Evolutionary conservation across 2,888 invertebrate genomes (phyloP), one percentile per base, ranked within the genome.

Genomic region (Oscheius myriophilus): DNA sequence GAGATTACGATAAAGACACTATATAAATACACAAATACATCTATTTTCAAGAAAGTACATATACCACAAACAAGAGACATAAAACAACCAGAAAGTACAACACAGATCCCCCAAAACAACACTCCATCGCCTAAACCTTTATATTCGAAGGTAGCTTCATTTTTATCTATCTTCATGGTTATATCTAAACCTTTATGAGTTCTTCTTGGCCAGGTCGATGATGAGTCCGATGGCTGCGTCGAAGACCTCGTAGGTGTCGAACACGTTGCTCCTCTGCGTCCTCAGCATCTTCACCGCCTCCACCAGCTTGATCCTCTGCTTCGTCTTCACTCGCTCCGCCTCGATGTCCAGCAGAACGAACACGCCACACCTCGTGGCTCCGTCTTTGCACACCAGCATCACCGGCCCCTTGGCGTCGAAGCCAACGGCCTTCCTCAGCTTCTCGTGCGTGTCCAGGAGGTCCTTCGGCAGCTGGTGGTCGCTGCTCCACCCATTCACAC

Each of bases 351-450:
- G 26, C 11, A 72, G 57, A 3, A 67, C 58, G 14, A 70, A 70
- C 14, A 70, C 21, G 4, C 72, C 75, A 25, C 65, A 41, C 46
- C 71, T 70, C 2, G 66, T 16, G 7, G 70, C 75, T 23, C 75
- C 75, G 59, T 72, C 72, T 46, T 69, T 72, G 63, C 75, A 75
- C n/a, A 61, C 39, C 18, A 72, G 53, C 18, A 75, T 65, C 9
- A 69, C 7, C 16, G 72, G 70, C 2, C 58, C 55, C 33, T 72
- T 75, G 9, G 23, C 21, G 9, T 62, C 61, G 43, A 54, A 63
- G 51, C 67, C 72, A 25, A 75, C 49, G 23, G 23, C 43, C 51
- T 69, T 71, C 11, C 46, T 21, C 12, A 54, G n/a, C 54, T 58
- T 58, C 23, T 58, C 58, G 12, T 43, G 41, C 23, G 45, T 11